Percentiles rank a stretch among this genome's conserved stretches.
Conservation (phyloP, 2,888 invertebrate genomes). For the Tenthredo mesomela region DNA sequence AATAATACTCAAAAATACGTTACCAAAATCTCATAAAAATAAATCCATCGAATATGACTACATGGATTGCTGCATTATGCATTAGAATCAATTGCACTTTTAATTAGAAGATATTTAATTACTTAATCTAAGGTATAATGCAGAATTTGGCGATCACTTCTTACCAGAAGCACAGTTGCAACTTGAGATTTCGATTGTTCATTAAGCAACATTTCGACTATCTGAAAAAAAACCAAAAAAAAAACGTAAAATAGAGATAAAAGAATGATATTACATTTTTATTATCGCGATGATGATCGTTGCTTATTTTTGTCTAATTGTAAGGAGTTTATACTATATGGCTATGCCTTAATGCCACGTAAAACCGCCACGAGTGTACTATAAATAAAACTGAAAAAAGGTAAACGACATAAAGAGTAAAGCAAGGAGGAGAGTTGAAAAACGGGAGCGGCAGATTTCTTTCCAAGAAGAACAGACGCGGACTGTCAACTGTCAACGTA, state of each 20-base stretch:
- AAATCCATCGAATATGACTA: too few relatives aligned
- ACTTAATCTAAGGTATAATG: not conserved
- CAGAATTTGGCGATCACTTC: not conserved
- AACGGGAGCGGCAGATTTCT: slow-evolving; percentile 44
- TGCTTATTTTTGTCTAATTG: not conserved
- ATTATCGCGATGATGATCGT: not conserved
- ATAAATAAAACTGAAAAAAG: slow-evolving; percentile 35
- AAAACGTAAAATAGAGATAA: not conserved
- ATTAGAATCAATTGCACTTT: not conserved
- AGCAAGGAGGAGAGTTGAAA: not conserved
- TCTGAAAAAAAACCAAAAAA: not conserved
- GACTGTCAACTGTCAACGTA: slow-evolving; percentile 52
- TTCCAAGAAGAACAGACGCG: slow-evolving; percentile 51
- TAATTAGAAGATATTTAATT: not conserved
- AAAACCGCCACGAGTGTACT: slow-evolving; percentile 4
- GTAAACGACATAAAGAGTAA: not conserved
- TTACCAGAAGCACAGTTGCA: not conserved
- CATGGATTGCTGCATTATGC: not conserved
- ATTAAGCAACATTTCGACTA: not conserved
- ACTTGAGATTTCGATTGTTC: not conserved
- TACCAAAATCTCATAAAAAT: not conserved
- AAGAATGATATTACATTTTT: not conserved
- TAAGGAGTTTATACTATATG: not conserved
- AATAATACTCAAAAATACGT: not conserved
- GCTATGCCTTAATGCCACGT: not conserved